Evolutionary conservation across 2,797 vertebrate species (phyloP), one percentile per base, ranked within the genome.

Genomic region (Pampus argenteus): DNA sequence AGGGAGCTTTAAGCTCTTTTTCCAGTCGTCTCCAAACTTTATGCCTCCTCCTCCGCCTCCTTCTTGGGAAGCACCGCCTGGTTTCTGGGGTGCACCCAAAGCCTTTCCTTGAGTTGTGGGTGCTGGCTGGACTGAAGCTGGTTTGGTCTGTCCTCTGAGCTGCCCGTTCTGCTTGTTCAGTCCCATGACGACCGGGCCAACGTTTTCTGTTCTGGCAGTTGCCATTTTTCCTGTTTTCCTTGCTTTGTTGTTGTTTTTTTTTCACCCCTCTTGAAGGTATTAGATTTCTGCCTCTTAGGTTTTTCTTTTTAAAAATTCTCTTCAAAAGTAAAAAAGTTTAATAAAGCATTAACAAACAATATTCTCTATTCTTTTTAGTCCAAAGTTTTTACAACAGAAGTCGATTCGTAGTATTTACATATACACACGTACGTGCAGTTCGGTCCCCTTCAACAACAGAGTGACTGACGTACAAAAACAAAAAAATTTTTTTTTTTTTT

Each of bases 11-110:
- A 95, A 86, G 80, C 85, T 94, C 81, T 88, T 94, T 86, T 95
- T 95, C 95, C 95, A 95, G 90, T 95, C 95, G 29, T 95, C 95
- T 71, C 94, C 95, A 68, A 95, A 94, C 90, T 93, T 95, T 57
- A 95, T 94, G 52, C 92, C 93, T 72, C 90, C 85, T 56, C 89
- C 90, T n/a, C 92, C 93, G 71, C 90, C 85, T 56, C 89, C 90
- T n/a, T 94, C 94, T 80, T 91, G 91, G 51, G 86, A 65, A 38
- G 64, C 80, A 15, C 82, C 63, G 8, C 80, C 90, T 64, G 82
- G 82, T 78, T 91, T 94, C 80, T 86, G 93, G n/a, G 44, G 76
- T 5, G 71, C 82, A 47, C 65, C 82, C 79, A 83, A 13, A 48
- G 77, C 63, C 80, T 94, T 95, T 28, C 88, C 92, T 72, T 82